A percentile compares a stretch with the other conserved stretches of the same genome.
These are phyloP conservation scores for Elephas maximus DNA, from an alignment of 2,113 vertebrate species.

Conservation along the genomic window DNA sequence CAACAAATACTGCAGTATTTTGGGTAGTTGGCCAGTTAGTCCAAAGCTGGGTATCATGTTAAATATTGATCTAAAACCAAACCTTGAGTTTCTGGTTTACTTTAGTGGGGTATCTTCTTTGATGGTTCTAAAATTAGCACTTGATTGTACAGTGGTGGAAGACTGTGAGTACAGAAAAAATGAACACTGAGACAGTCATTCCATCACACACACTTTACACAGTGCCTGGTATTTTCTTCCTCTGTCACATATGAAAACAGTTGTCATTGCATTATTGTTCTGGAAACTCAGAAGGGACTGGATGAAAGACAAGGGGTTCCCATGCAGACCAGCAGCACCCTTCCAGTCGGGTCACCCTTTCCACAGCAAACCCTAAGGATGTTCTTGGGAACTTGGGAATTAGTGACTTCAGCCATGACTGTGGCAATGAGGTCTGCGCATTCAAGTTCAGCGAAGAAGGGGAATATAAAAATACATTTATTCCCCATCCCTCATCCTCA, in stretches of 20 bases:
- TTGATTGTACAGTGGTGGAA: neutral
- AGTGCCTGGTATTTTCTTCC: neutral
- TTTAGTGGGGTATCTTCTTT: neutral
- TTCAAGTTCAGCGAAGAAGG: neutral
- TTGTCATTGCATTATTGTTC: neutral
- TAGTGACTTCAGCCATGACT: neutral
- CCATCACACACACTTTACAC: neutral
- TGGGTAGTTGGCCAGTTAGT: neutral
- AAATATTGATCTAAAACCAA: conserved; percentile 5
- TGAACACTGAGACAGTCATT: neutral
- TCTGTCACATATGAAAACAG: neutral
- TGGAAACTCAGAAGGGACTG: neutral
- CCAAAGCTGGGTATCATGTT: neutral
- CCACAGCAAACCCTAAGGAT: neutral
- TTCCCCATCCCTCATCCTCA: neutral
- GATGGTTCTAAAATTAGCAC: conserved; percentile 4
- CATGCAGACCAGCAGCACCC: neutral
- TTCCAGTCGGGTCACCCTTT: neutral
- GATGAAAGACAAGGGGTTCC: neutral
- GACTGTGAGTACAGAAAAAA: neutral
- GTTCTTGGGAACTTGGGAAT: neutral
- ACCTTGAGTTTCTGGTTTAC: conserved; percentile 24
- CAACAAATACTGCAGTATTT: neutral
- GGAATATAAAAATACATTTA: neutral
- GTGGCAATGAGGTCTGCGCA: neutral